Evolutionary conservation across 2,888 invertebrate genomes (phyloP).

Genomic region (Drosophila aldrichi): DNA sequence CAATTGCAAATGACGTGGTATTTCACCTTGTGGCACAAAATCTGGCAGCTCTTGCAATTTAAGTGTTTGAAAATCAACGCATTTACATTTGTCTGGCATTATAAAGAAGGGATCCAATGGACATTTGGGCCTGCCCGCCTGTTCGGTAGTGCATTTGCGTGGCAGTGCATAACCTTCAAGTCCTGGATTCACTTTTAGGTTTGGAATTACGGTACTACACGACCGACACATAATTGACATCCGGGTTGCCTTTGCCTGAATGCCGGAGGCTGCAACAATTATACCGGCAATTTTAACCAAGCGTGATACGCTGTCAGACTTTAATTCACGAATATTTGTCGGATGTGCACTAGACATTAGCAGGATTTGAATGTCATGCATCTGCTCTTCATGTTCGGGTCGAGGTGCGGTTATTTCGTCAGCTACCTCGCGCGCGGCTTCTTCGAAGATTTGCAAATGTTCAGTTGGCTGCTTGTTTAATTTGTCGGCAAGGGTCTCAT

Average conservation of each 20-base stretch:
- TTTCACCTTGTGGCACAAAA: constrained; percentile 95
- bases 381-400: constrained; percentile 94
- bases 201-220: constrained; percentile 95
- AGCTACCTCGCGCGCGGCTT: constrained; percentile 97
- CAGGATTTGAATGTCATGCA: constrained; percentile 97
- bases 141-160: constrained; percentile 97
- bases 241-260: constrained; percentile 97
- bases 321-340: constrained; percentile 92
- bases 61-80: constrained; percentile 99
- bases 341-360: constrained; percentile 94
- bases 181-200: constrained; percentile 96
- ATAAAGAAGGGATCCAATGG: constrained; percentile 99
- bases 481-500: constrained; percentile 96
- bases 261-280: constrained; percentile 96
- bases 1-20: constrained; percentile 97
- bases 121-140: constrained; percentile 96
- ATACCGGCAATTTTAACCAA: constrained; percentile 98
- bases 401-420: constrained; percentile 98
- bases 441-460: constrained; percentile 97
- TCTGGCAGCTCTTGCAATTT: constrained; percentile 99
- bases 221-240: constrained; percentile 98
- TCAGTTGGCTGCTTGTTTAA: constrained; percentile 96
- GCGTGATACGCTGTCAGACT: constrained; percentile 96
- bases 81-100: constrained; percentile 98
- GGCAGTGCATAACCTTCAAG: constrained; percentile 98